Evolutionary conservation across 2,888 invertebrate species (phyloP), one percentile per base, ranked within the genome.

Genomic region (Xestia xanthographa): DNA sequence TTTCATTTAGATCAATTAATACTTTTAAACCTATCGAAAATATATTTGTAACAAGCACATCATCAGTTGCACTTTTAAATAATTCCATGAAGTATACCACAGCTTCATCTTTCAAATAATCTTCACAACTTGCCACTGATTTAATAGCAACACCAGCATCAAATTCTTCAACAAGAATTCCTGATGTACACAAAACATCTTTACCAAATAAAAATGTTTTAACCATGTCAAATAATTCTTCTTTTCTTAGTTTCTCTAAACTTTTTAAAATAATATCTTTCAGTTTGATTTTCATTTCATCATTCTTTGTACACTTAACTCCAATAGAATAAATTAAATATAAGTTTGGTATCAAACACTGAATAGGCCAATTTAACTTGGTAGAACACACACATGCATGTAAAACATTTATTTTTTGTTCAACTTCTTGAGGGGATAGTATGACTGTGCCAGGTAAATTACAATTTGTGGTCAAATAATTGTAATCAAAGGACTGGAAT

Each of bases 271-370:
- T 83, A 68, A 95, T 91, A 67, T 93, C 93, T 83, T 92, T 95
- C 20, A 96, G 73, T 89, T 95, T 96, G 8, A 77, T 82, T 86
- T 92, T 92, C 29, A 94, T 72, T 41, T 92, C 91, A 72, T 91
- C 91, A 87, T 90, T 91, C 85, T 92, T 93, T 72, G 88, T 93
- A 92, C 93, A 95, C 80, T 90, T 93, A 8, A 91, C 77, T 88
- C 94, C 93, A 74, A 97, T 91, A 70, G 92, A 85, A 87, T 96
- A 97, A 50, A 97, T 88, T 38, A 96, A 85, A 84, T 92, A 91
- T 50, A 97, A 82, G 85, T 96, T 95, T 66, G 95, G 92, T 66
- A 86, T 89, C 75, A 97, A 82, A 63, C 95, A 86, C 66, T 90
- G 77, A 60, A 91, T 78, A 20, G 96, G 94, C 85, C 96, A 92